Base-by-base conservation (phyloP, 2,797 vertebrate genomes). In the Lagodon rhomboides region DNA sequence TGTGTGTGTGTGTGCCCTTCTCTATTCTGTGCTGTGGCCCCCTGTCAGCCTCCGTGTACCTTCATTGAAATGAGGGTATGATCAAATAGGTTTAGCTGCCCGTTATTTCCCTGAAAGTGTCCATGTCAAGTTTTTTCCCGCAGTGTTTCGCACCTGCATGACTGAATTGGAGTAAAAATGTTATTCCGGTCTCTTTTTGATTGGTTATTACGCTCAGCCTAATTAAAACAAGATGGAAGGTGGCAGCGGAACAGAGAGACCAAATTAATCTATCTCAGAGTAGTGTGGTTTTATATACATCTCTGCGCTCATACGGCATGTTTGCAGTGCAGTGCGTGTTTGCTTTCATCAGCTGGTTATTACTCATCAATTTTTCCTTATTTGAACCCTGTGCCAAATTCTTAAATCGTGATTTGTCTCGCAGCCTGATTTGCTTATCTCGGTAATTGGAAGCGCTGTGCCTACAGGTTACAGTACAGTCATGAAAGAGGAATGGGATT, bases 391-490 rank as follows among this genome's bases (percentile, higher is more conserved):
- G 4, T 55, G 30, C 58, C 27, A 72, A 43, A 60, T 60, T 74
- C 60, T 69, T 74, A 67, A 79, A 83, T 79, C 86, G 41, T 41
- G 47, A 82, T 86, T 84, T 68, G 50, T 69, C 59, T 60, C 44
- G 3, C 56, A 67, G 16, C 61, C 34, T 84, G 43, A 87, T 86
- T 81, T 75, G 44, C 59, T 77, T 85, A 70, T 87, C 67, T 77
- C 69, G 5, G 43, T 90, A 83, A 85, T 81, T 80, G 68, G 58
- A 56, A 54, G 68, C 18, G 5, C 20, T 65, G 54, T 73, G 63
- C 56, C 73, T 23, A 76, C 66, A 73, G 79, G 64, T 75, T 77
- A 30, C 55, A 25, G 50, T 20, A 43, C 53, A 78, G 13, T 49
- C 49, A 41, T 18, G 12, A 41, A 58, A 30, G 18, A 74, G 8